phyloP scores from a whole-genome alignment of 2,888 invertebrate genomes.

The Megalurothrips usitatus region DNA sequence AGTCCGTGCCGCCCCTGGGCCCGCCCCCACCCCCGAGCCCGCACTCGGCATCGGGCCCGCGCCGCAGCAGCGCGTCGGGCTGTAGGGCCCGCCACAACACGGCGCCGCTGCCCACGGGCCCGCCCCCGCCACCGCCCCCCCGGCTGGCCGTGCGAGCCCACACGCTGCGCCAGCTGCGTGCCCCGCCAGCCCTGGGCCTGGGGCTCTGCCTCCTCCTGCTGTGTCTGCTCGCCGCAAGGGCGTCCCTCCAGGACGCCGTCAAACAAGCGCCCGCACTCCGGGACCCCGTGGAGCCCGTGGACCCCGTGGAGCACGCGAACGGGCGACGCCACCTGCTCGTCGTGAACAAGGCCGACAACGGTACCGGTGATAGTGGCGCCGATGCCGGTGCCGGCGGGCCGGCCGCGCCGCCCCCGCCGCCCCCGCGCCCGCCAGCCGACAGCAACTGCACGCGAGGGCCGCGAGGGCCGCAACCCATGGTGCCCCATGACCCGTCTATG shows the following conservation, averaged over 20 bases:
- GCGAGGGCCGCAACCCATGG: neutral
- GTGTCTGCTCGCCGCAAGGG: neutral
- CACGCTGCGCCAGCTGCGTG: neutral
- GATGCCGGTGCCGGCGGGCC: neutral
- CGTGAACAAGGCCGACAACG: neutral
- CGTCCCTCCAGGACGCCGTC: constrained; percentile 7
- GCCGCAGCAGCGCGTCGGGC: constrained; percentile 17
- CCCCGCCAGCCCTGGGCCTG: neutral
- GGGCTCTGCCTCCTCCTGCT: neutral
- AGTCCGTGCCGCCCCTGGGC: constrained; percentile 3
- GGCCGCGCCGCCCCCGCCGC: constrained; percentile 7
- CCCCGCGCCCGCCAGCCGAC: neutral
- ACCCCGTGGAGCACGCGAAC: neutral
- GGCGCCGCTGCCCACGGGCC: constrained; percentile 19
- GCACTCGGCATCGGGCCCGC: constrained; percentile 1
- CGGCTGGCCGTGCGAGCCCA: neutral
- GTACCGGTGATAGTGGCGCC: neutral
- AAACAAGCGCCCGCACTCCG: neutral
- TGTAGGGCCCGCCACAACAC: constrained; percentile 25
- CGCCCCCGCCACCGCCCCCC: constrained; percentile 5
- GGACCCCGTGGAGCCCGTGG: neutral
- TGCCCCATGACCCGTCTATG: constrained; percentile 14
- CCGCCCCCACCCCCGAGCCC: neutral
- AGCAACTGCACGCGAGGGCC: neutral
- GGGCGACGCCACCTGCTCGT: neutral